Evolutionary conservation across 1,140 invertebrate species (phyloP), one percentile per base, ranked within the genome.

Genomic region (Eupeodes corollae): DNA sequence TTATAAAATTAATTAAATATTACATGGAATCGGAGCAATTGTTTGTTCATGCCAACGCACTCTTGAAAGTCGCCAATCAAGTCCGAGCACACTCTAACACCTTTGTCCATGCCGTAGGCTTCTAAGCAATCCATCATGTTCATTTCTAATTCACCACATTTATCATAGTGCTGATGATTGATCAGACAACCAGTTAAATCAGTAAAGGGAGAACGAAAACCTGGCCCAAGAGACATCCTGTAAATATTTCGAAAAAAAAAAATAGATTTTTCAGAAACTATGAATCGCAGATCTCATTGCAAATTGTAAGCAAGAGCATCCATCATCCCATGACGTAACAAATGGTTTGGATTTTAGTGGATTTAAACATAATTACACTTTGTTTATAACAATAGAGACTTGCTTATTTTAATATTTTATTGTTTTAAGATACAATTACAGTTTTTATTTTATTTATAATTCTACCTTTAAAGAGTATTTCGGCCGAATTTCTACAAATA

Each of bases 101-200:
- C 78, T 32, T 69, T 68, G 12, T 77, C 72, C 11, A 77, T 50
- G 6, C 84, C 84, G 55, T 87, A 87, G 2, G 82, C 83, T 60
- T 86, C 83, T 9, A 84, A 52, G 59, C 85, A 87, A 47, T 86
- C 78, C 59, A 83, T 76, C 44, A 76, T 73, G 14, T 74, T 69
- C 59, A 82, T 68, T 64, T 87, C 84, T 49, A 83, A 71, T 46
- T 76, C 70, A 31, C 72, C 75, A 61, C 85, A 87, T 15, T 56
- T 57, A 10, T 74, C 71, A 51, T 74, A 65, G 52, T 72, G 59
- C 58, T 86, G 83, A 56, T 79, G 76, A 49, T 74, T 79, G 13
- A 78, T 49, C 13, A 83, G 45, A 26, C 70, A 69, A 50, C 75
- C 77, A 44, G 77, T 78, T 15, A 85, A 56, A 66, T 86, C 84